These are phyloP conservation scores for Eclectus roratus DNA, from an alignment of 2,113 vertebrate species.

Conservation along the genomic window DNA sequence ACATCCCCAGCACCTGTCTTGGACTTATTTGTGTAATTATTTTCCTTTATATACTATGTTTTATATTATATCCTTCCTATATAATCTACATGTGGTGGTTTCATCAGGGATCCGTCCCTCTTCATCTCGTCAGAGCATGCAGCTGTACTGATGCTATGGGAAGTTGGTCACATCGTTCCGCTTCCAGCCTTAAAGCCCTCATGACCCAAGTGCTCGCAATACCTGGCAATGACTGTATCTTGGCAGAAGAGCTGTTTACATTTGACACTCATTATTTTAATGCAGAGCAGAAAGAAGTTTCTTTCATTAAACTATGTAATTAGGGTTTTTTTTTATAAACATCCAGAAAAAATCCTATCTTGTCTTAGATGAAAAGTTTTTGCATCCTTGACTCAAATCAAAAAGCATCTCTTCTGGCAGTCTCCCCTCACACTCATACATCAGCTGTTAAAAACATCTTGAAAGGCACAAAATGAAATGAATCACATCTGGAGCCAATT, in stretches of 20 bases:
- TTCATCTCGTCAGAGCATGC: neutral
- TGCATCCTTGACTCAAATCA: neutral
- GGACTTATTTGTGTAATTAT: neutral
- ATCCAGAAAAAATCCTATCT: neutral
- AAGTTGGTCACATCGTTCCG: neutral
- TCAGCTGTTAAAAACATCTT: conserved; percentile 25
- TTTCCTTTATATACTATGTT: neutral
- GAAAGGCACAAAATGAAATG: neutral
- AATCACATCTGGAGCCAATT: conserved; percentile 1
- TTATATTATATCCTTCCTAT: neutral
- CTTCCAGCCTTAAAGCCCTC: neutral
- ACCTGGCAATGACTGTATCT: neutral
- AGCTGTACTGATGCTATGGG: neutral
- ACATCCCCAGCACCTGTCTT: neutral
- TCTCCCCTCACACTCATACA: neutral
- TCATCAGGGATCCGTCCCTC: neutral
- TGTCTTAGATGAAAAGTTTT: neutral
- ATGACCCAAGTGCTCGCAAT: neutral
- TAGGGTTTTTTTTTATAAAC: neutral
- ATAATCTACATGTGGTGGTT: neutral
- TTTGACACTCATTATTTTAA: neutral
- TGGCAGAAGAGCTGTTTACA: neutral
- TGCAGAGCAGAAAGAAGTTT: neutral
- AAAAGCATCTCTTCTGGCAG: neutral
- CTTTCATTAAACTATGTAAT: conserved; percentile 30